Evolutionary conservation across 2,797 vertebrate species (phyloP).

Genomic region (Chaetophractus vellerosus): DNA sequence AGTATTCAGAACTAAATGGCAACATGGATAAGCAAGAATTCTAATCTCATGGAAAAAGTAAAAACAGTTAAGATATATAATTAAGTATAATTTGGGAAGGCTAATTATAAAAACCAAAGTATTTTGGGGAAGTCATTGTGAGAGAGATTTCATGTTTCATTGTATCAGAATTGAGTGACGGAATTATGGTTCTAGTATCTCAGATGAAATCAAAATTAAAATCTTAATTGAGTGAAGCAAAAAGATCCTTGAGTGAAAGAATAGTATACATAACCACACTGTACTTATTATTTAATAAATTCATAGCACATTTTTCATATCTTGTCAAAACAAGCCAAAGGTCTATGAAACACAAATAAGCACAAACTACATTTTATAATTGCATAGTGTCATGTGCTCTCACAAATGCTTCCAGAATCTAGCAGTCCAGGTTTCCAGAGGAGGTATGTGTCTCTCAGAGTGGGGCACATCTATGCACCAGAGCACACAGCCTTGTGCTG

Average conservation of each 20-base stretch:
- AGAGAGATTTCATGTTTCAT: neutral
- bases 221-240: neutral
- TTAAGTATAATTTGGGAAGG: neutral
- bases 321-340: slow-evolving; percentile 9
- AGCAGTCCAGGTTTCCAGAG: neutral
- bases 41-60: neutral
- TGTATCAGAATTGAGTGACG: neutral
- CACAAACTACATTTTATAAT: neutral
- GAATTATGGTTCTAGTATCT: neutral
- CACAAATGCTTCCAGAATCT: neutral
- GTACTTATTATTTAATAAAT: neutral
- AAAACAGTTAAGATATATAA: neutral
- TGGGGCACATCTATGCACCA: neutral
- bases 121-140: neutral
- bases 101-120: slow-evolving; percentile 45
- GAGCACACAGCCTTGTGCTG: neutral
- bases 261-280: neutral
- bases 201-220: slow-evolving; percentile 52
- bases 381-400: neutral
- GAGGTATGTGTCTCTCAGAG: neutral
- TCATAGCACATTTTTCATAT: neutral
- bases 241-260: slow-evolving; percentile 14
- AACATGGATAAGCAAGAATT: neutral
- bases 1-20: neutral
- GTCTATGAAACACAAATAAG: neutral